These are phyloP conservation scores for Limnephilus auricula DNA, from an alignment of 2,888 invertebrate genomes.

Conservation along the genomic window DNA sequence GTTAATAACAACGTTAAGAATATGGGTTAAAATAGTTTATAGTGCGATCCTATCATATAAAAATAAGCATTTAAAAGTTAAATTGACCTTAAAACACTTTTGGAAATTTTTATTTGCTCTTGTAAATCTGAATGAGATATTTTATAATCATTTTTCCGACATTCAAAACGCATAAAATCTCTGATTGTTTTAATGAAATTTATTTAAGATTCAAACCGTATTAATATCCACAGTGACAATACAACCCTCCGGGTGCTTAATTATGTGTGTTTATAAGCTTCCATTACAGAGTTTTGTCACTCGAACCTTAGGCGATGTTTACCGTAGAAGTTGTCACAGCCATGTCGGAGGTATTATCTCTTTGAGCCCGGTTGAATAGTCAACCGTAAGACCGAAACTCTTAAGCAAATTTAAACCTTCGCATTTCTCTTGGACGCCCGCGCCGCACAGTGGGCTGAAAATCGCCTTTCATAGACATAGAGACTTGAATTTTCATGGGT, in stretches of 20 bases:
- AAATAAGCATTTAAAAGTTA: no score
- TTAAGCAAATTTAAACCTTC: conserved; percentile 60
- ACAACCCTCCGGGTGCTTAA: conserved; percentile 17
- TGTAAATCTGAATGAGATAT: no score
- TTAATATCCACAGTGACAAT: conserved; percentile 29
- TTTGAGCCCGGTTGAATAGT: conserved; percentile 51
- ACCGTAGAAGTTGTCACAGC: conserved; percentile 21
- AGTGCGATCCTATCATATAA: no score
- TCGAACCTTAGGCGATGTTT: background rate
- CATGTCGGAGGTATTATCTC: conserved; percentile 31
- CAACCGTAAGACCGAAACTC: conserved; percentile 47
- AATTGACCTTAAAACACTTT: no score
- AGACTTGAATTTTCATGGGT: no score
- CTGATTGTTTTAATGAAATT: background rate
- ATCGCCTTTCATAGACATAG: no score
- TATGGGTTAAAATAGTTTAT: no score
- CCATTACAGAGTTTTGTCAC: conserved; percentile 26
- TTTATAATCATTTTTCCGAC: no score
- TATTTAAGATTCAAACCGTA: background rate
- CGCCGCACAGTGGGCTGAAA: no score
- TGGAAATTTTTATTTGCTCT: no score
- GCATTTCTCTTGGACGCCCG: conserved; percentile 36
- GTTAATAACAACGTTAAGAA: no score
- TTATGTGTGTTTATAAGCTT: conserved; percentile 47
- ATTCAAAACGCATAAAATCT: background rate